Evolutionary conservation across 2,797 vertebrate species (phyloP), one percentile per base, ranked within the genome.

Genomic region (Megalops cyprinoides): DNA sequence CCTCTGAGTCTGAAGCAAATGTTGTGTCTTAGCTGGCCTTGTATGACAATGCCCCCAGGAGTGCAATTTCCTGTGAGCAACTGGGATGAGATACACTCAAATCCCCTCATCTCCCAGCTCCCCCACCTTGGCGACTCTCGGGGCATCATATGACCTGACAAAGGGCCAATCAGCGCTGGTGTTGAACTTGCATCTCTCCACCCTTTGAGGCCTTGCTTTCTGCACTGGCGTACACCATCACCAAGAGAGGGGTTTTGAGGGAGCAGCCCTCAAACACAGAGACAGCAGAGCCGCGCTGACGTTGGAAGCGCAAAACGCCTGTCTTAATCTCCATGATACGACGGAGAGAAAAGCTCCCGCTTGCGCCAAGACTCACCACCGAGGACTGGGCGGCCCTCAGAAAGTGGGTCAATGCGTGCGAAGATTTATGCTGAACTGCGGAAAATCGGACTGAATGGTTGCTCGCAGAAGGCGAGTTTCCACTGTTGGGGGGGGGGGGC

Each of bases 341-440:
- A 3, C 15, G 18, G 23, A 42, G 37, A 44, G 65, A 44, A 44
- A n/a, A 9, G 15, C 65, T 42, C 34, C 7, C 37, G 39, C 34
- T 69, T 42, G n/a, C 65, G 6, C 34, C 20, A n/a, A 69, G 62
- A 37, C 12, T 37, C 81, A 67, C 65, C 34, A 53, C 51, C 53
- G 69, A 71, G 80, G 48, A 76, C 71, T 56, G 46, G 15, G 44
- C 78, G 81, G 81, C 84, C 82, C 31, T 55, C 77, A 77, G 71
- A 83, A 89, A 90, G 84, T 90, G 86, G 89, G 91, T 91, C 89
- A 89, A 25, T 80, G 84, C 82, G 34, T 76, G 80, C 23, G 42
- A 82, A 76, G 53, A 34, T 84, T 82, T 75, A 77, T 77, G 71
- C 55, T 76, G 83, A 84, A 78, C 82, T 53, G 82, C 39, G 49